Evolutionary conservation across 2,797 vertebrate genomes (phyloP).

Genomic region (Mus caroli): DNA sequence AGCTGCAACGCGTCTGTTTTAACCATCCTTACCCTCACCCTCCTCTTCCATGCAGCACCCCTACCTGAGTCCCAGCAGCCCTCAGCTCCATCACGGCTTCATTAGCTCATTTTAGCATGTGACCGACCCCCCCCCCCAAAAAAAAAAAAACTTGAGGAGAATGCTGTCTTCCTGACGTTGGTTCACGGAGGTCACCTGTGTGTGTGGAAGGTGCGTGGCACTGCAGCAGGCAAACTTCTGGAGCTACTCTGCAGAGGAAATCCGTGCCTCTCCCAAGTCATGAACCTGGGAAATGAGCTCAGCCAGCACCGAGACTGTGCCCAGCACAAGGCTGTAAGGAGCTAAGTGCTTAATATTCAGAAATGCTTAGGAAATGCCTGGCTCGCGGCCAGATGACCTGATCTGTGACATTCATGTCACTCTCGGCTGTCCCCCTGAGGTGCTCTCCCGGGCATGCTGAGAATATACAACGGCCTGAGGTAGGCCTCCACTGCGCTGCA

Average conservation of each 20-base stretch:
- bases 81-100: neutral
- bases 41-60: neutral
- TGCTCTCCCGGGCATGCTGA: neutral
- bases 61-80: neutral
- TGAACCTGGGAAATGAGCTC: neutral
- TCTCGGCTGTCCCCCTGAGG: accelerated
- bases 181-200: accelerated
- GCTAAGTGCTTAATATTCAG: neutral
- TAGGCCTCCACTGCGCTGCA: neutral
- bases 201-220: accelerated
- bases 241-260: neutral
- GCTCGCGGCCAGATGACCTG: accelerated
- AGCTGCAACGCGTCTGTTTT: neutral
- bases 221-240: neutral
- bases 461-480: accelerated
- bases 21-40: neutral
- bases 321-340: neutral
- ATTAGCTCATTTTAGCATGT: neutral
- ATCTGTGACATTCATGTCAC: neutral
- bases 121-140: neutral
- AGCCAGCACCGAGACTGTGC: too few species aligned
- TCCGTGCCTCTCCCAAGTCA: neutral
- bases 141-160: neutral
- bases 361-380: neutral
- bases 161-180: neutral